Evolutionary conservation across 2,113 vertebrate genomes (phyloP).

Genomic region (Castor canadensis): DNA sequence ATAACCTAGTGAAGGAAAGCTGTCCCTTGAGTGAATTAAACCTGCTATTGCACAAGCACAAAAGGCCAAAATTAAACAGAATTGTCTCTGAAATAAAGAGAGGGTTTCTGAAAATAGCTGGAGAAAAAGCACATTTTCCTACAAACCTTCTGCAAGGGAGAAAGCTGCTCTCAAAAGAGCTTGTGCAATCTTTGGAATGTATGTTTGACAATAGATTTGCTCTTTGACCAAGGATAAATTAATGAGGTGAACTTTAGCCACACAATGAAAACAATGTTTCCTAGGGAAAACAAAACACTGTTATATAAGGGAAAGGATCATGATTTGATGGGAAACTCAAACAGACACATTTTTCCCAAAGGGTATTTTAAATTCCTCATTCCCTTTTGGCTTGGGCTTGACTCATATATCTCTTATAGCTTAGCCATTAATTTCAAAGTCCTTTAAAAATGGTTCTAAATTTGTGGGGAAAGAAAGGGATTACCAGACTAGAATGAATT

Average conservation of each 20-base stretch:
- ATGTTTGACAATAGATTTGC: conserved; percentile 32
- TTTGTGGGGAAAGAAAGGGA: neutral
- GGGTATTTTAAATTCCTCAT: neutral
- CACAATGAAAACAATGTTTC: conserved; percentile 15
- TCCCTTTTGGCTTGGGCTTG: neutral
- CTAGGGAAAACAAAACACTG: neutral
- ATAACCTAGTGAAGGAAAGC: conserved; percentile 28
- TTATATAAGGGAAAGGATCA: neutral
- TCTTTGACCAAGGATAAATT: conserved; percentile 36
- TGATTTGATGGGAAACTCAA: neutral
- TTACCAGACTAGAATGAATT: neutral
- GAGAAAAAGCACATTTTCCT: conserved; percentile 16
- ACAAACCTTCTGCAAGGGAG: neutral
- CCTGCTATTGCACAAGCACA: conserved; percentile 56
- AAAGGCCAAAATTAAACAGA: conserved; percentile 70
- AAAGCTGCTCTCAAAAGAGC: conserved; percentile 43
- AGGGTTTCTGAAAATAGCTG: conserved; percentile 64
- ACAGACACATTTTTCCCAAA: neutral
- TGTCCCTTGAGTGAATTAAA: conserved; percentile 60
- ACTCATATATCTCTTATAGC: neutral
- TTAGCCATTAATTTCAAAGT: neutral
- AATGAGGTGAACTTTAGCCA: conserved; percentile 33
- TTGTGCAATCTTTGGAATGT: neutral
- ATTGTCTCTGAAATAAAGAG: conserved; percentile 62
- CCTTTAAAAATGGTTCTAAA: neutral